Evolutionary conservation across 2,113 vertebrate genomes (phyloP), one percentile per base, ranked within the genome.

Genomic region (Bathybates hornii): DNA sequence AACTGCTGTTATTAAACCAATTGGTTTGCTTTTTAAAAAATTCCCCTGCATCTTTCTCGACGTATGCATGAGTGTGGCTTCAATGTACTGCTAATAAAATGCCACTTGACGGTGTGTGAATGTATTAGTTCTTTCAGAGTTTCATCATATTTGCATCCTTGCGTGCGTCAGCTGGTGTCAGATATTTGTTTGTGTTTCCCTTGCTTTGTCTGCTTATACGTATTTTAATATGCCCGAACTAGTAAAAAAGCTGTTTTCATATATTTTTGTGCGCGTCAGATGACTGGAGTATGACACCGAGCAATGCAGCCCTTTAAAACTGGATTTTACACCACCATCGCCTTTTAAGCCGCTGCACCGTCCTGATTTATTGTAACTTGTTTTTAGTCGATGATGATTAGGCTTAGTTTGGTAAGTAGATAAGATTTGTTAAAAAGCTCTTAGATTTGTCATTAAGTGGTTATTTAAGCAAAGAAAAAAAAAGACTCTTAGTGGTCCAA

Each of bases 141-240:
- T 29, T 48, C 43, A 32, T 48, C 1, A 48, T 76, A 19, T 48
- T 48, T 48, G 4, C 24, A 19, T 29, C 24, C 43, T 76, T 2
- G 24, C 0, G 0, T 7, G 24, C 9, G 0, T 73, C 66, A 43
- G 13, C 21, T 45, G 38, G n/a, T 27, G 66, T 48, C 14, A 76
- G 43, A 76, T 19, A 48, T 7, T 11, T 27, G 5, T 17, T 73
- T 73, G 68, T 48, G 48, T 76, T 29, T 29, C 1, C 16, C 2
- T 11, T 48, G 71, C 24, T 5, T 76, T 48, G 41, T 76, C 14
- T 48, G 43, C 27, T 11, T 48, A 29, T 48, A 19, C 43, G 12
- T 48, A 76, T 48, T 48, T 76, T 29, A 76, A 48, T 29, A 76
- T 76, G 14, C 0, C 24, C 29, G 24, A 76, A 76, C 0, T 3